Conservation (phyloP, 2,113 vertebrate species). For the Sapajus apella region DNA sequence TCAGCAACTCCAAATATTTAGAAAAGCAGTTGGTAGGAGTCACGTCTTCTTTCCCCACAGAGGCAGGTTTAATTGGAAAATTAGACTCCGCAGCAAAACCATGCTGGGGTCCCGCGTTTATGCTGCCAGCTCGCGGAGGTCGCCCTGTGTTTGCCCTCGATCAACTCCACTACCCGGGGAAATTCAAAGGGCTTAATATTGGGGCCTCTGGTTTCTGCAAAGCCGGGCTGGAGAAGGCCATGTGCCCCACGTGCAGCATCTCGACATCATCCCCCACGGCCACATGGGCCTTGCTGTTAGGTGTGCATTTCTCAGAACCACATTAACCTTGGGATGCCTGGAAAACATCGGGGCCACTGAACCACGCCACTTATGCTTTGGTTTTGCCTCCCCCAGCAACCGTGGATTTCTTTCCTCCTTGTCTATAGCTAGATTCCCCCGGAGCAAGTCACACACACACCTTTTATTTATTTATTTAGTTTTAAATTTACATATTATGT, state of each 20-base stretch:
- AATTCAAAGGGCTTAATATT: neutral
- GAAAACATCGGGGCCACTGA: rapidly evolving
- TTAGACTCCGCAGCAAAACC: too few species aligned
- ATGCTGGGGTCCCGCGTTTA: too few species aligned
- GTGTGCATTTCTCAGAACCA: neutral
- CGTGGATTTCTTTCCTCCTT: too few species aligned
- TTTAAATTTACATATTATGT: too few species aligned
- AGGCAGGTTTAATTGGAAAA: neutral
- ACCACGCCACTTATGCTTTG: rapidly evolving
- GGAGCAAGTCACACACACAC: rapidly evolving
- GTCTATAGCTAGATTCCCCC: rapidly evolving
- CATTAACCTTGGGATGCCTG: neutral
- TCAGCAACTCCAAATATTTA: neutral
- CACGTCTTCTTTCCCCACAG: neutral
- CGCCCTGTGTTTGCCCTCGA: rapidly evolving
- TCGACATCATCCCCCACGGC: rapidly evolving
- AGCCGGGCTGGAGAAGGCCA: neutral
- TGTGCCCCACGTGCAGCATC: rapidly evolving
- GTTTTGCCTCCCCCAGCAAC: rapidly evolving
- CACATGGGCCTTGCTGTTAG: rapidly evolving
- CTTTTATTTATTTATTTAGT: too few species aligned
- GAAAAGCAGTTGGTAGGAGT: neutral
- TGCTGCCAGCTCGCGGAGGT: rapidly evolving
- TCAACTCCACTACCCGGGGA: neutral
- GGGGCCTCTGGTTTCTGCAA: neutral